phyloP scores from a whole-genome alignment of 2,113 vertebrate species.

The Lagenorhynchus albirostris region DNA sequence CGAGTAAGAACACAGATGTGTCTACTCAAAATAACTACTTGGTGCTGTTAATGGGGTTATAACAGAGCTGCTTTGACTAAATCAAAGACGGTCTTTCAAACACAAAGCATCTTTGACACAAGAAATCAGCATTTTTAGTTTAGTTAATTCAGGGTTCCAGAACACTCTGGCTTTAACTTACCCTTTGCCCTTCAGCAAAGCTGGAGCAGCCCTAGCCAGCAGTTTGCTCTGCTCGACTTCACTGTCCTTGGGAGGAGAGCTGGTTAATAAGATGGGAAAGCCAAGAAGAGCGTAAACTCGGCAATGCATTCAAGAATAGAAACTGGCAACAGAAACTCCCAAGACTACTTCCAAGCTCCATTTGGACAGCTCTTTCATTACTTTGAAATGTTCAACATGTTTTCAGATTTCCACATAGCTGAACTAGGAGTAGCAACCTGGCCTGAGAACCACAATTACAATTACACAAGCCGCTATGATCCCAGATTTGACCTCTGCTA shows the following conservation, averaged over 20 bases:
- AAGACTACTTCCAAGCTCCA: conserved; percentile 16
- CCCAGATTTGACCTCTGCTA: not conserved
- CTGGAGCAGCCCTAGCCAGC: conserved; percentile 90
- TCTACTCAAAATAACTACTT: not conserved
- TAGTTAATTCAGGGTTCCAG: conserved; percentile 74
- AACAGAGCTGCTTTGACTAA: not conserved
- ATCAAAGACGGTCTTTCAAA: conserved; percentile 35
- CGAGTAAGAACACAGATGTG: conserved; percentile 17
- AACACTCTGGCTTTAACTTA: conserved; percentile 87
- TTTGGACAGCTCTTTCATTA: conserved; percentile 27
- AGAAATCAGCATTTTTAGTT: conserved; percentile 74
- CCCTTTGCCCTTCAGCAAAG: conserved; percentile 97
- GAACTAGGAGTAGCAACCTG: not conserved
- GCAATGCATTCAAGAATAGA: conserved; percentile 69
- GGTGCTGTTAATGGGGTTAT: conserved; percentile 75
- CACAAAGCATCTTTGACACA: conserved; percentile 22
- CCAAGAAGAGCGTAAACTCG: conserved; percentile 83
- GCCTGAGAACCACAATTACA: not conserved
- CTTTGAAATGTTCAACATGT: conserved; percentile 52
- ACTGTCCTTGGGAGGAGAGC: conserved; percentile 89
- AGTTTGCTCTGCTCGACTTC: conserved; percentile 91
- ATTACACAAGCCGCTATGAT: not conserved
- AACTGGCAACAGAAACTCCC: conserved; percentile 51
- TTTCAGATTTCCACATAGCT: conserved; percentile 28
- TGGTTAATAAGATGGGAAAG: conserved; percentile 88